Base-by-base conservation (phyloP, 2,797 vertebrate genomes). In the Nyctibius grandis region DNA sequence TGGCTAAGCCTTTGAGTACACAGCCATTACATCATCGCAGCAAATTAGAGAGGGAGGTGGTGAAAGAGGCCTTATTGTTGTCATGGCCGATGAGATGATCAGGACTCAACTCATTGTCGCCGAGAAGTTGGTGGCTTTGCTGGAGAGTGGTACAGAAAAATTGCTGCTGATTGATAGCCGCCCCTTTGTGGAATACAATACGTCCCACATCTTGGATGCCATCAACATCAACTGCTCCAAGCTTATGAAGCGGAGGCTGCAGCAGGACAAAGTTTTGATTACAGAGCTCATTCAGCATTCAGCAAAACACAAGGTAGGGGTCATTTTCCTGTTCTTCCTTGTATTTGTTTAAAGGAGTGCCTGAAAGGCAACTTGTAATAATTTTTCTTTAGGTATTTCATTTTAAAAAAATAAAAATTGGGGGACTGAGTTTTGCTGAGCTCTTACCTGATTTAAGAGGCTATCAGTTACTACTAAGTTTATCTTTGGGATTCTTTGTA, bases 161-260 rank as follows among this genome's bases (percentile, higher is more conserved):
- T 97, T 99, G 97, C 98, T 99, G 31, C 98, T 99, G 95, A 99
- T 99, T 48, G 99, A 99, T 95, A 99, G 99, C 97, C 98, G 99
- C 40, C 98, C 99, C 73, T 99, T 99, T 86, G 99, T 99, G 98
- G 99, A 99, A 80, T 99, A 98, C 97, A 99, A 99, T 95, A 94
- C 98, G 3, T 98, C 98, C 17, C 99, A 99, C 98, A 98, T 99
- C 97, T 98, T 99, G 97, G 99, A 99, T 97, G 99, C 99, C 15
- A 98, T 99, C 95, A 99, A 99, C 88, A 98, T 99, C 93, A 99
- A 99, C 98, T 99, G 99, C 96, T 99, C 99, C 97, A 99, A 99
- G 97, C 99, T 99, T 87, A 99, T 99, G 99, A 99, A 99, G 98
- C 98, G 99, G 94, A 97, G 99, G 96, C 98, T 99, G 97, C 99